Percentiles rank a stretch among this genome's conserved stretches.
These are phyloP conservation scores for Chelonus insularis DNA, from an alignment of 1,140 invertebrate species.

Conservation along the genomic window DNA sequence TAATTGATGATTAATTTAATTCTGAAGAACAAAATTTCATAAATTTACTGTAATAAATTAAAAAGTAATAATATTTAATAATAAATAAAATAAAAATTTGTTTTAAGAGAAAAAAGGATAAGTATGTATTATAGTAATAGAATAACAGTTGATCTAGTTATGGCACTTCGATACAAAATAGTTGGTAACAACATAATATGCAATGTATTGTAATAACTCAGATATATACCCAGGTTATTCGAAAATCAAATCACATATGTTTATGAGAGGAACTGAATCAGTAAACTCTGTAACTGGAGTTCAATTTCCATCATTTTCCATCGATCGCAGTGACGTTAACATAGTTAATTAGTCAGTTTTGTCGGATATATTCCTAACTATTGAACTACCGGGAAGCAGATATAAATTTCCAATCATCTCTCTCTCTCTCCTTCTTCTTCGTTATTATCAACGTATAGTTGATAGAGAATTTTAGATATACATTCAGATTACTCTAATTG, in stretches of 20 bases:
- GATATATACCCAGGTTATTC: slow-evolving; percentile 1
- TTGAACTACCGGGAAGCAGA: slow-evolving; percentile 21
- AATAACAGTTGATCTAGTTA: too few relatives aligned
- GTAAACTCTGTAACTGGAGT: slow-evolving; percentile 1
- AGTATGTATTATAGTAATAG: too few relatives aligned
- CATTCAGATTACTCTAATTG: too few relatives aligned
- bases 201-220: slow-evolving; percentile 9
- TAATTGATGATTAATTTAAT: too few relatives aligned
- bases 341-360: slow-evolving; percentile 30
- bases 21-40: too few relatives aligned
- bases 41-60: too few relatives aligned
- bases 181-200: not conserved
- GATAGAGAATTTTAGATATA: too few relatives aligned
- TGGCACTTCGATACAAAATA: too few relatives aligned
- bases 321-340: slow-evolving; percentile 18
- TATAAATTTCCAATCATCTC: slow-evolving; percentile 24
- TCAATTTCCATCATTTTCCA: slow-evolving; percentile 22
- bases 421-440: not conserved
- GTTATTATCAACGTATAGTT: too few relatives aligned
- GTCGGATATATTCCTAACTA: slow-evolving; percentile 18
- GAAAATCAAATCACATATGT: slow-evolving; percentile 22
- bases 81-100: too few relatives aligned
- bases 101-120: too few relatives aligned
- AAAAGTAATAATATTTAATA: too few relatives aligned
- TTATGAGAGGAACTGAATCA: slow-evolving; percentile 12